A percentile compares a stretch with the other conserved stretches of the same genome.
Evolutionary conservation across 1,140 invertebrate genomes (phyloP).

Genomic region (Zophobas morio): DNA sequence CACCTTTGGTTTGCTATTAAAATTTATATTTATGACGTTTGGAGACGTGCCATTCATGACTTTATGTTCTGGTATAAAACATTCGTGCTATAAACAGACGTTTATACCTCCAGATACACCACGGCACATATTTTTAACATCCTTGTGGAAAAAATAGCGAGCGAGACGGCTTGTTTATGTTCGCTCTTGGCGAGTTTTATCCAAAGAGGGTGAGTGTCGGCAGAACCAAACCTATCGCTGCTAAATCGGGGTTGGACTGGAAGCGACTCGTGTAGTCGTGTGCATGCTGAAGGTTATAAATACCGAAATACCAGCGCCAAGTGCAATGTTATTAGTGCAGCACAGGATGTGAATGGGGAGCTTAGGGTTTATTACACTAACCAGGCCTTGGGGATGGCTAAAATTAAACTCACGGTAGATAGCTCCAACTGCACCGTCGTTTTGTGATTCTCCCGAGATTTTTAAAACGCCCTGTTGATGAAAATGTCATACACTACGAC

Average conservation of each 20-base stretch:
- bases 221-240: background rate
- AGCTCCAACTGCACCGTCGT: background rate
- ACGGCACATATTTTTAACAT: conserved; percentile 33
- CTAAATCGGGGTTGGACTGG: conserved; percentile 16
- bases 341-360: conserved; percentile 49
- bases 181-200: conserved; percentile 7
- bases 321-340: conserved; percentile 30
- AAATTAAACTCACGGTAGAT: conserved; percentile 32
- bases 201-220: conserved; percentile 4
- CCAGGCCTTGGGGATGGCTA: conserved; percentile 47
- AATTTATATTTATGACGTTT: conserved; percentile 50
- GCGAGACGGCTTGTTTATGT: conserved; percentile 4
- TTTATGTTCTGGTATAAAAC: conserved; percentile 43
- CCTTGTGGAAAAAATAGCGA: conserved; percentile 34
- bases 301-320: conserved; percentile 46
- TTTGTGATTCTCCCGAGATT: too few species aligned
- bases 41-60: conserved; percentile 49
- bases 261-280: conserved; percentile 12
- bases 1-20: conserved; percentile 46
- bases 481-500: too few species aligned
- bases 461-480: too few species aligned
- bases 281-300: conserved; percentile 43
- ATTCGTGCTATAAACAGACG: conserved; percentile 41
- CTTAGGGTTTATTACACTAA: conserved; percentile 49
- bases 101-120: conserved; percentile 25